Evolutionary conservation across 2,797 vertebrate species (phyloP), one percentile per base, ranked within the genome.

Genomic region (Chaenodraco wilsoni): DNA sequence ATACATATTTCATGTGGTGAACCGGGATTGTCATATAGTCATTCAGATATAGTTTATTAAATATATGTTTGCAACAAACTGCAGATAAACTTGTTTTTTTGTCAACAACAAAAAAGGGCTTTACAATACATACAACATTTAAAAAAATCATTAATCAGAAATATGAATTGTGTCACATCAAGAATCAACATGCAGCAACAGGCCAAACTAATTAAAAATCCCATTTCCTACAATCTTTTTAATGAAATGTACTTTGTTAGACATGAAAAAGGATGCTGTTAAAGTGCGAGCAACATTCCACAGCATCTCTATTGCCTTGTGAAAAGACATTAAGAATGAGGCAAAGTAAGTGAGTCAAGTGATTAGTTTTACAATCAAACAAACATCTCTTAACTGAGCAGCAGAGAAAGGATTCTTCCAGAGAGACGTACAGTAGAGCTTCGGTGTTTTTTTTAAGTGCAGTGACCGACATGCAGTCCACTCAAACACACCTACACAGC

Each of bases 401-500:
- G 31, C 41, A 76, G 69, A 50, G 65, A 57, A 50, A 43, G 54
- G 19, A 76, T 77, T 48, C 74, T 74, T 67, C 73, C 63, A 58
- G 71, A 65, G 65, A 87, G 82, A 81, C 57, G 52, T 33, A 75
- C 49, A 64, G 50, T 51, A 56, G 75, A 77, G 69, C 79, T 65
- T 49, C 66, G 57, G 81, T 79, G 83, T 60, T 81, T 86, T 86
- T 78, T 55, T 37, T 37, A 37, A 85, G 88, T 85, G 79, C 75
- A 81, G 82, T 77, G 78, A 83, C 79, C 78, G 81, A 73, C 91
- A 92, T 91, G 91, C 90, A 75, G 79, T 85, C 84, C 79, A 79
- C 80, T 79, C 84, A 82, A 81, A 88, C 75, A 82, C 76, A 86
- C 85, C 86, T 76, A 81, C 79, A 86, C 73, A 70, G 69, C 75